phyloP scores from a whole-genome alignment of 2,113 vertebrate species.

The Rhea americana region DNA sequence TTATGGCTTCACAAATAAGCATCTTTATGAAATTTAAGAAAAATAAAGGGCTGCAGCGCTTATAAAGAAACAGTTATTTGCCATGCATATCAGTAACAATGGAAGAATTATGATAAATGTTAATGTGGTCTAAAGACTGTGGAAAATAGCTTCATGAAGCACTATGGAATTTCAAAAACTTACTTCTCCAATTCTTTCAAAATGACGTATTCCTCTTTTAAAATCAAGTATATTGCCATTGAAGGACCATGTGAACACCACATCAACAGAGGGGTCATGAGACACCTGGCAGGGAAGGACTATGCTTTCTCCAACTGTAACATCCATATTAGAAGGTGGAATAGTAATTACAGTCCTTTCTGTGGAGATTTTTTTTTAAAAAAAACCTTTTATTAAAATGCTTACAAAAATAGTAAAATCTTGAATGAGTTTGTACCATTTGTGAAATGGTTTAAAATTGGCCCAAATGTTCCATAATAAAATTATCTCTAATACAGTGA shows the following conservation, averaged over 20 bases:
- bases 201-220: constrained; percentile 79
- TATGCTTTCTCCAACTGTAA: constrained; percentile 87
- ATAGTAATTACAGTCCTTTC: constrained; percentile 84
- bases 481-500: background rate
- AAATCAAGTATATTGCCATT: constrained; percentile 85
- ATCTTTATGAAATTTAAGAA: constrained; percentile 48
- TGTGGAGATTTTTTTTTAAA: constrained; percentile 37
- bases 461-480: background rate
- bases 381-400: background rate
- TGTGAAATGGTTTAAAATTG: background rate
- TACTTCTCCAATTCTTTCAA: constrained; percentile 89
- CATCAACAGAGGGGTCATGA: constrained; percentile 81
- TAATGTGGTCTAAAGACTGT: background rate
- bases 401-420: background rate
- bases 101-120: background rate
- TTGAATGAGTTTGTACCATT: background rate
- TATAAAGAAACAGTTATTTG: constrained; percentile 36
- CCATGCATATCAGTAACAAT: background rate
- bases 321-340: constrained; percentile 85
- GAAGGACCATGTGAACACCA: constrained; percentile 87
- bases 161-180: constrained; percentile 46
- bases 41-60: constrained; percentile 49
- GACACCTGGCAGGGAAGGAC: constrained; percentile 88
- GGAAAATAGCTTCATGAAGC: background rate
- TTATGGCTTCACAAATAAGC: constrained; percentile 48